Conservation (phyloP, 2,888 invertebrate genomes). For the Didymodactylos carnosus region DNA sequence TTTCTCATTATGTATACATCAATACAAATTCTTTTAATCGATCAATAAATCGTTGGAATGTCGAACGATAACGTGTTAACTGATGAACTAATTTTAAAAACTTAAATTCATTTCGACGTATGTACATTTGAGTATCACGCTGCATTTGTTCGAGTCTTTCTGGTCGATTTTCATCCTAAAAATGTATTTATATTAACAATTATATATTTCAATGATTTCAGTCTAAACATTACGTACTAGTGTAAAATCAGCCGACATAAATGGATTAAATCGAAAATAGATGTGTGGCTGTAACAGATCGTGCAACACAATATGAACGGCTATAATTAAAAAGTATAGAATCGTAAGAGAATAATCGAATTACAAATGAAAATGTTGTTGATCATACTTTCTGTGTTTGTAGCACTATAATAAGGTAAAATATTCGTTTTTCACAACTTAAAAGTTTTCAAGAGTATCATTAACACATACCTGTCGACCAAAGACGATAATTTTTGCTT, state of each 20-base stretch:
- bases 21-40: background rate
- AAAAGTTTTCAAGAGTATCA: too few species aligned
- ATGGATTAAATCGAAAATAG: slow-evolving; percentile 57
- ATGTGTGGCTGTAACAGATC: slow-evolving; percentile 42
- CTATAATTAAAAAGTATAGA: too few species aligned
- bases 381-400: slow-evolving; percentile 29
- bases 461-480: too few species aligned
- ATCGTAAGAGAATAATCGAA: background rate
- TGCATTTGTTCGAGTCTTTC: slow-evolving; percentile 4
- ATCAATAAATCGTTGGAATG: background rate
- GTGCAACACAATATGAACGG: slow-evolving; percentile 22
- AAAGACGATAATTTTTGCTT: slow-evolving; percentile 8
- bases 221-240: too few species aligned
- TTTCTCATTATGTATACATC: background rate
- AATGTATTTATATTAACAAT: too few species aligned
- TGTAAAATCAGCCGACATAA: slow-evolving; percentile 7
- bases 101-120: slow-evolving; percentile 10
- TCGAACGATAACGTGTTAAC: background rate
- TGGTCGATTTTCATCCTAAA: slow-evolving; percentile 12
- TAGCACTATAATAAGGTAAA: too few species aligned
- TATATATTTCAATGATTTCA: too few species aligned
- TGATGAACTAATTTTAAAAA: slow-evolving; percentile 3
- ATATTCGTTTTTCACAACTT: too few species aligned
- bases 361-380: background rate
- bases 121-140: slow-evolving; percentile 9